A percentile compares a stretch with the other conserved stretches of the same genome.
phyloP scores from a whole-genome alignment of 2,113 vertebrate species.

The Malurus alboscapulatus region DNA sequence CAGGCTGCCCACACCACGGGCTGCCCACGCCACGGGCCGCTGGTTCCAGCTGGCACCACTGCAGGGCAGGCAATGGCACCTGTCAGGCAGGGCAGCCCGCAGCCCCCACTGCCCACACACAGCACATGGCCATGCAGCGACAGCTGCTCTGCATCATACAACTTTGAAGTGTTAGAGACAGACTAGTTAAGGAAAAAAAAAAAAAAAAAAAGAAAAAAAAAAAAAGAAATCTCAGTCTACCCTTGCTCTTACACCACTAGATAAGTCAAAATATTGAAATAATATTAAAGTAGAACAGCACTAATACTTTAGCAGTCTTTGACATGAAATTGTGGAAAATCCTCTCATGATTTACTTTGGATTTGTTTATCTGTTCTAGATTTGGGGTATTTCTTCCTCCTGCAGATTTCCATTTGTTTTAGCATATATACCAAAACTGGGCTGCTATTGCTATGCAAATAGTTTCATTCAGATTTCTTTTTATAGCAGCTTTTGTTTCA shows the following conservation, averaged over 20 bases:
- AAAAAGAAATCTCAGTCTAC: neutral
- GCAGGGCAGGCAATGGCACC: rapidly evolving
- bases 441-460: conserved; percentile 32
- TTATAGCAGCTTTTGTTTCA: conserved; percentile 42
- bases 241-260: neutral
- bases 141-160: neutral
- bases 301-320: neutral
- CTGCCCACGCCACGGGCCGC: neutral
- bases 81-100: neutral
- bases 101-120: neutral
- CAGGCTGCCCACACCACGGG: rapidly evolving
- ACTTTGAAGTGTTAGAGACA: neutral
- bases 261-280: neutral
- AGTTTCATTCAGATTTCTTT: conserved; percentile 4
- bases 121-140: rapidly evolving
- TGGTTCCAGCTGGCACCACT: neutral
- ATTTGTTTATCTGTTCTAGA: neutral
- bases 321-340: neutral
- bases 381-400: neutral
- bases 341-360: neutral
- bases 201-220: neutral
- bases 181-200: neutral
- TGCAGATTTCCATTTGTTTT: neutral
- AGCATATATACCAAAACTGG: neutral
- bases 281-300: neutral